These are phyloP conservation scores for Phenganax subtilis DNA, from an alignment of 92 coral and sea anemone species.

Conservation along the genomic window DNA sequence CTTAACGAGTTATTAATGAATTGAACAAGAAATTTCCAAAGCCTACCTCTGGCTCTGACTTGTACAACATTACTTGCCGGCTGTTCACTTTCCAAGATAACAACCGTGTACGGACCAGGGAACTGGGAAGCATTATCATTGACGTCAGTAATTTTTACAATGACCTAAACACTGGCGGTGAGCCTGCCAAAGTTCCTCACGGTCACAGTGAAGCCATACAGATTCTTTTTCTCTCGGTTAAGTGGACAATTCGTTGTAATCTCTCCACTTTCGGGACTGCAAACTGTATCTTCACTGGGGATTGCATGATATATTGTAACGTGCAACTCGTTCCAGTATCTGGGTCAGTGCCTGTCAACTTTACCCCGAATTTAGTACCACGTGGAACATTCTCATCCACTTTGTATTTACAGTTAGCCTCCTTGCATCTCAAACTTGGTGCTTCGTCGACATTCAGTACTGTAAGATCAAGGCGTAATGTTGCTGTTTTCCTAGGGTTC, in stretches of 20 bases:
- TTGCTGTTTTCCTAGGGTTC: not conserved
- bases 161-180: slow-evolving; percentile 48
- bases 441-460: slow-evolving; percentile 9
- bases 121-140: slow-evolving; percentile 72
- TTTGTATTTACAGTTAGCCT: not conserved
- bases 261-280: slow-evolving; percentile 52
- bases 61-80: slow-evolving; percentile 53
- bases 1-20: not conserved
- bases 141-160: slow-evolving; percentile 55
- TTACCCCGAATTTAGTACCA: not conserved
- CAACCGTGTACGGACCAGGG: slow-evolving; percentile 47
- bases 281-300: slow-evolving; percentile 22
- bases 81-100: slow-evolving; percentile 57
- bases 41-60: slow-evolving; percentile 75
- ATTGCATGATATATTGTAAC: not conserved
- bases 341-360: not conserved
- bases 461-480: not conserved
- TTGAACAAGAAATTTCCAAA: not conserved
- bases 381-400: slow-evolving; percentile 48
- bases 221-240: slow-evolving; percentile 66
- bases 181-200: slow-evolving; percentile 73
- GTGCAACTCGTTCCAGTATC: not conserved
- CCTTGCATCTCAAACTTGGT: slow-evolving; percentile 2
- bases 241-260: slow-evolving; percentile 47
- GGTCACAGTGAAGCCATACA: slow-evolving; percentile 56